Evolutionary conservation across 2,888 invertebrate species (phyloP), one percentile per base, ranked within the genome.

Genomic region (Idaea aversata): DNA sequence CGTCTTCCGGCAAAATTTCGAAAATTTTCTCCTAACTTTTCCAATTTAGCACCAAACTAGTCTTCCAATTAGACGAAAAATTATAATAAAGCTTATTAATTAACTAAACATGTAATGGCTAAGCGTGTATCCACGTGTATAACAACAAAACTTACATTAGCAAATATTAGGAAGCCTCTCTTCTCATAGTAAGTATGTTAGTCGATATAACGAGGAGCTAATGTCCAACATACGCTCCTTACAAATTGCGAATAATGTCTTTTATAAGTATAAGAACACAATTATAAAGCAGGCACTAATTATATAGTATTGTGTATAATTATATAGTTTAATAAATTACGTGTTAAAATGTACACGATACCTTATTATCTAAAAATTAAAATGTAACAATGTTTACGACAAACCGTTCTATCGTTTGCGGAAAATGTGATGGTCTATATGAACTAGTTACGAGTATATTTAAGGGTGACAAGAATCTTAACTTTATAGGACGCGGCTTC

Each of bases 31-130:
- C 83, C 85, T 84, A 87, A 88, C 86, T 83, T 87, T 87, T 34
- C 87, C 88, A 88, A 88, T 91, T 91, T 92, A 92, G 92, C 92
- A 92, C 93, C 93, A 91, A 91, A 90, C 88, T 88, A 92, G 92
- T 92, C 93, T 92, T 92, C 91, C 92, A 91, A 91, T 91, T 88
- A 81, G 83, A 86, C 85, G 84, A 87, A 86, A n/a, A 25, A 85
- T 77, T 86, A 85, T 84, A 87, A 90, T 89, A 88, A 90, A 91
- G 91, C 92, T 87, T 90, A 90, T 79, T 79, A 73, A 66, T 15
- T 76, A 85, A 86, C 80, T 86, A 90, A 89, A 85, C 90, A 88
- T 91, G 82, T 88, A 90, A 86, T 87, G 87, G 88, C 92, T 92
- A 92, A 89, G 92, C 91, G 84, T 91, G 86, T 88, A 67, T 90